phyloP scores from a whole-genome alignment of 92 coral and sea anemone genomes.

The Meandrina meandrites region DNA sequence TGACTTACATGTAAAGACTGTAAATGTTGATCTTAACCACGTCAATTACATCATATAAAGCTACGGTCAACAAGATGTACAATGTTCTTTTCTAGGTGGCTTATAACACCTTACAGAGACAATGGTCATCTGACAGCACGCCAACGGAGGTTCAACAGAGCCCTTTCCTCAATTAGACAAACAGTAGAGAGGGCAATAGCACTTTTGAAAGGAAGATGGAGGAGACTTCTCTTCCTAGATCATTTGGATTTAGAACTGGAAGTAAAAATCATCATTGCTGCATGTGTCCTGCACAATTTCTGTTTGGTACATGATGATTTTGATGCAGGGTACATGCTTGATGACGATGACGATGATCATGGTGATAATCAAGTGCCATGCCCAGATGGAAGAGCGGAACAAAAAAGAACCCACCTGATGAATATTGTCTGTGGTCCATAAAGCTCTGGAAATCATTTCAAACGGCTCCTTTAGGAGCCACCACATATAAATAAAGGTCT shows the following conservation, averaged over 20 bases:
- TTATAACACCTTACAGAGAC: constrained; percentile 40
- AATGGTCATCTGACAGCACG: constrained; percentile 41
- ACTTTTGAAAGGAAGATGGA: constrained; percentile 50
- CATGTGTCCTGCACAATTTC: constrained; percentile 64
- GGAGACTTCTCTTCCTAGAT: constrained; percentile 44
- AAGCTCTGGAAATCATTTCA: background rate
- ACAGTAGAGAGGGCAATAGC: constrained; percentile 36
- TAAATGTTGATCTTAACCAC: no score
- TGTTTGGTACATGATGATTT: constrained; percentile 54
- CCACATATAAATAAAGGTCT: no score
- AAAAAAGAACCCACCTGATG: constrained; percentile 48
- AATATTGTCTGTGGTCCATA: constrained; percentile 25
- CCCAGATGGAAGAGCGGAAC: constrained; percentile 36
- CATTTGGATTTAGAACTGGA: constrained; percentile 41
- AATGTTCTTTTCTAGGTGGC: constrained; percentile 33
- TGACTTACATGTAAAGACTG: background rate
- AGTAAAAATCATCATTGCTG: constrained; percentile 46
- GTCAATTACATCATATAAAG: background rate
- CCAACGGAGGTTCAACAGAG: constrained; percentile 32
- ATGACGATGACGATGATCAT: constrained; percentile 39
- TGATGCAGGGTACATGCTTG: constrained; percentile 39
- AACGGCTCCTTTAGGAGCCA: no score
- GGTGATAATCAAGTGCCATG: constrained; percentile 4
- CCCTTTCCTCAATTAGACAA: constrained; percentile 41
- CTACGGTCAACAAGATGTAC: background rate